Evolutionary conservation across 1,140 invertebrate genomes (phyloP).

Genomic region (Drosophila biarmipes): DNA sequence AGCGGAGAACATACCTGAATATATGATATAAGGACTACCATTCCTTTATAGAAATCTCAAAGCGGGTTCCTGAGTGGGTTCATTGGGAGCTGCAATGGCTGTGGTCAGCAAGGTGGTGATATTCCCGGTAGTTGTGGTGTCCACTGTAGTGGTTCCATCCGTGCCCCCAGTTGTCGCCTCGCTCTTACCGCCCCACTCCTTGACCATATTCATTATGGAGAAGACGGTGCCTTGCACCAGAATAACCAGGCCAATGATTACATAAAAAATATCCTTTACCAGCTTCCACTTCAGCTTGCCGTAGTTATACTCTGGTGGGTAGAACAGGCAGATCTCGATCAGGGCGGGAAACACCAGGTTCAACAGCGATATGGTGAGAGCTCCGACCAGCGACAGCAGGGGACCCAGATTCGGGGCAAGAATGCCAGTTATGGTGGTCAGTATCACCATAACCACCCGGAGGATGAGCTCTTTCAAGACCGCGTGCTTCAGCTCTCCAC

Average conservation of each 20-base stretch:
- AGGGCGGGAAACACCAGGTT: slow-evolving; percentile 53
- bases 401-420: slow-evolving; percentile 55
- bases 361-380: slow-evolving; percentile 52
- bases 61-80: neutral
- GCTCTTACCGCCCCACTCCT: neutral
- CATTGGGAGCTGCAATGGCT: neutral
- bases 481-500: neutral
- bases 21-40: slow-evolving; percentile 16
- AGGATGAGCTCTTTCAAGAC: slow-evolving; percentile 18
- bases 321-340: slow-evolving; percentile 47
- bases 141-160: neutral
- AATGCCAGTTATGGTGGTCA: slow-evolving; percentile 37
- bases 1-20: neutral
- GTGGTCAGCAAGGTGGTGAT: neutral
- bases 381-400: slow-evolving; percentile 42
- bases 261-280: slow-evolving; percentile 34
- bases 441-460: neutral
- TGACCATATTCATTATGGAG: slow-evolving; percentile 18
- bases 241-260: slow-evolving; percentile 28
- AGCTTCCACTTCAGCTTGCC: slow-evolving; percentile 44
- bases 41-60: neutral
- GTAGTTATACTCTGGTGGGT: slow-evolving; percentile 30
- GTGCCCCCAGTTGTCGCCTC: neutral
- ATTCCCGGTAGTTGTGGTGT: neutral
- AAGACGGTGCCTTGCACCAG: slow-evolving; percentile 22